A percentile compares a stretch with the other conserved stretches of the same genome.
These are phyloP conservation scores for Botia kubotai DNA, from an alignment of 2,797 vertebrate genomes.

Conservation along the genomic window DNA sequence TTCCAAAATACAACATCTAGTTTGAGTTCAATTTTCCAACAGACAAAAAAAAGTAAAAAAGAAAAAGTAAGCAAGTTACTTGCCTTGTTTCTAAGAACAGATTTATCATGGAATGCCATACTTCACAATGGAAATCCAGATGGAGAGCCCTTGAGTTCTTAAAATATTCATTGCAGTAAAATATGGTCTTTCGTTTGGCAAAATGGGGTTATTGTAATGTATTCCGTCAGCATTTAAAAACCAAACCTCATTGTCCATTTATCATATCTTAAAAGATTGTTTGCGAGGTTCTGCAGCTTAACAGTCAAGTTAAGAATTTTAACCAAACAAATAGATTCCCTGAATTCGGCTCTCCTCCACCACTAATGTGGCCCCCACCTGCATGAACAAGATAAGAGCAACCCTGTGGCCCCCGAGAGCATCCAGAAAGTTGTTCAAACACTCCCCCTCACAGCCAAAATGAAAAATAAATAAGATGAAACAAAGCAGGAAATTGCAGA, in stretches of 20 bases:
- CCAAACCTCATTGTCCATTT: neutral
- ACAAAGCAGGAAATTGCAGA: conserved; percentile 50
- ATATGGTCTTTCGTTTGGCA: conserved; percentile 4
- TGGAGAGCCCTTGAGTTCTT: neutral
- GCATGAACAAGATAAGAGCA: conserved; percentile 37
- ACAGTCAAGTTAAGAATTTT: conserved; percentile 7
- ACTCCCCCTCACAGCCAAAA: conserved; percentile 27
- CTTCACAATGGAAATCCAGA: conserved; percentile 2
- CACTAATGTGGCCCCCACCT: conserved; percentile 24
- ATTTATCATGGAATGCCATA: neutral
- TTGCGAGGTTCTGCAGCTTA: neutral
- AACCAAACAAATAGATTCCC: conserved; percentile 31
- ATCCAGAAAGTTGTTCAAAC: conserved; percentile 34
- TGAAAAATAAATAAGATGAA: conserved; percentile 54
- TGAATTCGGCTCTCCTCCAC: neutral
- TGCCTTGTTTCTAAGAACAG: neutral
- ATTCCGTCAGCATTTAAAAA: neutral
- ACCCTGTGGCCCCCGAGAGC: conserved; percentile 23
- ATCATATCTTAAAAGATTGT: neutral
- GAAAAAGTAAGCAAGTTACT: neutral
- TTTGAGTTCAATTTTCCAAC: neutral
- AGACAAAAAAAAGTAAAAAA: neutral
- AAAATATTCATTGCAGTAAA: conserved; percentile 23
- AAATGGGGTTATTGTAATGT: conserved; percentile 10
- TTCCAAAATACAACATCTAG: neutral